phyloP scores from a whole-genome alignment of 2,888 invertebrate genomes.

The Meteorus cinctellus region DNA sequence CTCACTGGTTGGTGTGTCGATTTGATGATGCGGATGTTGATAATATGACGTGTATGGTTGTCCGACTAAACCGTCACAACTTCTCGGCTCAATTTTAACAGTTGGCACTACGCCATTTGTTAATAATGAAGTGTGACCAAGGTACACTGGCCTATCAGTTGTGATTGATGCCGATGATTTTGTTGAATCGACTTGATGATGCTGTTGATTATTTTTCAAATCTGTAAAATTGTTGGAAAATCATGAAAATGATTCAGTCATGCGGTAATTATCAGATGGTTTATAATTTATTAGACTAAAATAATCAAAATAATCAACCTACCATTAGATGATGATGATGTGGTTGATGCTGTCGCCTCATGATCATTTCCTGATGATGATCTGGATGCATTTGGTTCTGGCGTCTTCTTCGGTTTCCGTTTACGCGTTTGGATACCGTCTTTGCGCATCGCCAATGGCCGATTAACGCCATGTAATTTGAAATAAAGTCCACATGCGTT shows the following conservation, averaged over 20 bases:
- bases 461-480: conserved; percentile 94
- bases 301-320: too few species aligned
- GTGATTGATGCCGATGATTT: conserved; percentile 63
- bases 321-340: conserved; percentile 68
- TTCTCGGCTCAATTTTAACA: conserved; percentile 71
- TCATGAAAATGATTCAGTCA: neutral
- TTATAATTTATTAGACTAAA: too few species aligned
- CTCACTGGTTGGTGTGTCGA: conserved; percentile 65
- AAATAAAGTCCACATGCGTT: conserved; percentile 98
- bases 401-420: conserved; percentile 90
- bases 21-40: conserved; percentile 72
- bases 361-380: conserved; percentile 58
- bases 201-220: conserved; percentile 60
- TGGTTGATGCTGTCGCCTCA: conserved; percentile 63
- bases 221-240: conserved; percentile 51
- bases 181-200: conserved; percentile 65
- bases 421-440: conserved; percentile 97
- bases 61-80: conserved; percentile 67
- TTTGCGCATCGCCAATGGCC: conserved; percentile 96
- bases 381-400: conserved; percentile 69
- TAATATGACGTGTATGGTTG: conserved; percentile 70
- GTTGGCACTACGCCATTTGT: conserved; percentile 71
- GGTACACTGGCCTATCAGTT: conserved; percentile 71
- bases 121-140: conserved; percentile 77
- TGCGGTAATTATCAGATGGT: too few species aligned